Base-by-base conservation (phyloP, 2,888 invertebrate genomes). In the Hirudinaria manillensis region DNA sequence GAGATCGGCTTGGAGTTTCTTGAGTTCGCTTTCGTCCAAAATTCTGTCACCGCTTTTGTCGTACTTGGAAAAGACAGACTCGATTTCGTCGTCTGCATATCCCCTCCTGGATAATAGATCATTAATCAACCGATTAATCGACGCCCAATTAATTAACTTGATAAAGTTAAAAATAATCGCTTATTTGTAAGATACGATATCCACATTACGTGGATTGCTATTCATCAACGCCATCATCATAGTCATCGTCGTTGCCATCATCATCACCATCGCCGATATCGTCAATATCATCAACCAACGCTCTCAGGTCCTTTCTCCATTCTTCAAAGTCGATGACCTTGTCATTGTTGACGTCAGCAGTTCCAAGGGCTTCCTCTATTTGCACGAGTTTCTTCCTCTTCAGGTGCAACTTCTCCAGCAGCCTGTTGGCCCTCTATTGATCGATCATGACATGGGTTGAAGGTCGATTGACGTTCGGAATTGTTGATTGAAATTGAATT, bases 41-140 rank as follows among this genome's bases (percentile, higher is more conserved):
- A 85, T 82, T 27, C 87, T 83, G 79, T 87, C 86, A 70, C 87
- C 86, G 79, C 89, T 88, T 76, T 88, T 83, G 80, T 89, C 89
- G 81, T 90, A 90, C 78, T 88, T 88, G 16, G 89, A 87, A 81
- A 90, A 89, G 83, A 90, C 89, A 85, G 89, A 89, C 82, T 90
- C 89, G 77, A 90, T 89, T 84, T 90, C 90, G 79, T 88, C 83
- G 80, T 89, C 89, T 67, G 87, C 87, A 82, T 89, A 90, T 76
- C 89, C 89, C 80, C 88, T 88, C 72, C 89, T 89, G 80, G 74
- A 82, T 83, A 3, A 27, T 61, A n/a, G 27, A 61, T 6, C 38
- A 6, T 6, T 38, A 38, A 38, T 38, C 10, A 38, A 38, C 10
- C n/a, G n/a, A 38, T 6, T 38, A 38, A 38, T 38, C 3, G 38